A percentile compares a stretch with the other conserved stretches of the same genome.
Conservation (phyloP, 2,888 invertebrate species). For the Drosophila kuntzei region DNA sequence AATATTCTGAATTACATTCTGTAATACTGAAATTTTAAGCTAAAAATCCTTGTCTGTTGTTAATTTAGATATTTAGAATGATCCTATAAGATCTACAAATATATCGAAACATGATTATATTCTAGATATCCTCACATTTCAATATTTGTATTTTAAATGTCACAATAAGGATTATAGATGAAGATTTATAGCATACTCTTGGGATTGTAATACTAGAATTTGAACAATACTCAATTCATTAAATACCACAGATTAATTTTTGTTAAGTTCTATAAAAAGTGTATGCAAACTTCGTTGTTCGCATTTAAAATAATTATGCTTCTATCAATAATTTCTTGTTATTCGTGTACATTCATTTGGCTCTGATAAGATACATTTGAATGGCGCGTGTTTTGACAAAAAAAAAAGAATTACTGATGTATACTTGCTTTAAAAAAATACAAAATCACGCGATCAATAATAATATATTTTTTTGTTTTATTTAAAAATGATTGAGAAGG, state of each 20-base stretch:
- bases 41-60: too few relatives aligned
- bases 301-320: constrained; percentile 6
- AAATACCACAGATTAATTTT: not conserved
- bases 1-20: too few relatives aligned
- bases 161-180: too few relatives aligned
- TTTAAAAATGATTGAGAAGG: not conserved
- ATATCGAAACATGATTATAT: too few relatives aligned
- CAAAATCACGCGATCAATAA: constrained; percentile 54
- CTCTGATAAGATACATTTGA: constrained; percentile 69
- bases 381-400: constrained; percentile 45
- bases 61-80: too few relatives aligned
- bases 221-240: not conserved
- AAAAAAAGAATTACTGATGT: constrained; percentile 24
- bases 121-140: too few relatives aligned
- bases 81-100: too few relatives aligned
- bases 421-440: constrained; percentile 11
- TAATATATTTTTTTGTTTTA: constrained; percentile 4
- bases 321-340: constrained; percentile 26
- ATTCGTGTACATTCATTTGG: constrained; percentile 31
- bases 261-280: not conserved
- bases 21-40: too few relatives aligned
- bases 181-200: constrained; percentile 11
- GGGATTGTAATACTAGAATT: not conserved
- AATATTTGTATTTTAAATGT: too few relatives aligned
- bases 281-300: constrained; percentile 19